Conservation (phyloP, 2,888 invertebrate species). For the Papilio demoleus region DNA sequence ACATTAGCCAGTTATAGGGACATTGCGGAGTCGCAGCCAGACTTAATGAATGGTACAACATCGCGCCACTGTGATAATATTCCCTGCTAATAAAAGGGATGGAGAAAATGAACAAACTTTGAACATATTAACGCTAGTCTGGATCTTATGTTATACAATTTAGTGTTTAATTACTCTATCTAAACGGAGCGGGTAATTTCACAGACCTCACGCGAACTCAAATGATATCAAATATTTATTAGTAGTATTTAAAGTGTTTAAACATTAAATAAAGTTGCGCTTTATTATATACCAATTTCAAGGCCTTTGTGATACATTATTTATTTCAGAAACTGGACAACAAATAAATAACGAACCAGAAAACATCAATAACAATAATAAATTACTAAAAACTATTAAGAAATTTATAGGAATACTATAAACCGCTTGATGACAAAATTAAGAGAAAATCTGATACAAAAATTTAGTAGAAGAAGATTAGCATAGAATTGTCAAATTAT, state of each 20-base stretch:
- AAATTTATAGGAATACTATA: not conserved
- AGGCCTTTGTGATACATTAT: not conserved
- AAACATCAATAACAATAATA: too few relatives aligned
- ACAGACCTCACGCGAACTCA: slow-evolving; percentile 11
- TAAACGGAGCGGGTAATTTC: slow-evolving; percentile 27
- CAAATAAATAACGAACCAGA: too few relatives aligned
- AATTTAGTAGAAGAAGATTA: too few relatives aligned
- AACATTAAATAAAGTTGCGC: not conserved
- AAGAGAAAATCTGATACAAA: too few relatives aligned
- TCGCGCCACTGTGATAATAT: slow-evolving; percentile 38
- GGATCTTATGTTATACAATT: slow-evolving; percentile 40
- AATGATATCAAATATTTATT: slow-evolving; percentile 22
- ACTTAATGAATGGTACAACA: slow-evolving; percentile 39
- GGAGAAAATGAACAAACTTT: slow-evolving; percentile 39
- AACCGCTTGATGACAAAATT: too few relatives aligned
- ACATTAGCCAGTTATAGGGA: slow-evolving; percentile 14
- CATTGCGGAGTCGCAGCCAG: slow-evolving; percentile 31
- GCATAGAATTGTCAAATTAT: too few relatives aligned
- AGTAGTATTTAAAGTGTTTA: not conserved
- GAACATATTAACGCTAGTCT: slow-evolving; percentile 39
- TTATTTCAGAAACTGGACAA: not conserved
- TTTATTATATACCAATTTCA: not conserved
- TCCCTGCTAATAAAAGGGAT: slow-evolving; percentile 39
- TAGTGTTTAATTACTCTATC: slow-evolving; percentile 39
- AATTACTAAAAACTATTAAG: not conserved